Base-by-base conservation (phyloP, 2,113 vertebrate species). In the Lontra canadensis region DNA sequence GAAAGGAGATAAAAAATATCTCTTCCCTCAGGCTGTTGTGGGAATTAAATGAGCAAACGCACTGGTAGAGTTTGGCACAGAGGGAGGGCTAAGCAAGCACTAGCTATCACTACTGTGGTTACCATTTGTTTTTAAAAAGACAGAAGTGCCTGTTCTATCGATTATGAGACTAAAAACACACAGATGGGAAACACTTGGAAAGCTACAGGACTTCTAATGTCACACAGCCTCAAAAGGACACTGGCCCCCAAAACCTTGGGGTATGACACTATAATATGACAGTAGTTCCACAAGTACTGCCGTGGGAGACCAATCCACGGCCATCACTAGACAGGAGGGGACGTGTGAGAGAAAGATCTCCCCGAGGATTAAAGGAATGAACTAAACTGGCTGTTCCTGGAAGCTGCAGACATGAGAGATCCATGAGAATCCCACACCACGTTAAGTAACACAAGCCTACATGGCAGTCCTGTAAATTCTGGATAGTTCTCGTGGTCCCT, bases 161-260 rank as follows among this genome's bases (percentile, higher is more conserved):
- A 49, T 86, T 90, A 91, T 71, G 49, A 93, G 79, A 42, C 91
- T 82, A 92, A 84, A 94, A 86, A 57, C 47, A 80, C 74, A 73
- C n/a, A 80, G 25, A 76, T n/a, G 61, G 4, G 25, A 63, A 69
- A 78, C 31, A 88, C 23, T 39, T 74, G 44, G 89, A 67, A 83
- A 89, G 25, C 20, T 44, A 73, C 52, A 81, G 47, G 59, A 90
- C 14, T 74, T 67, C 59, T 17, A 65, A 86, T 26, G 11, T 65
- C 89, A 84, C 39, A 80, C 87, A 74, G 12, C 47, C 39, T 88
- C 25, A 65, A 36, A 59, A 87, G n/a, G 20, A 76, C 29, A 71
- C n/a, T 44, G 4, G 20, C 93, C 20, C 17, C 17, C 42, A 17
- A 17, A 36, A 31, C 23, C 13, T 61, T 85, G 78, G 39, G 7